Percentiles rank a stretch among this genome's conserved stretches.
Conservation (phyloP, 2,113 vertebrate species). For the Dasypus novemcinctus region DNA sequence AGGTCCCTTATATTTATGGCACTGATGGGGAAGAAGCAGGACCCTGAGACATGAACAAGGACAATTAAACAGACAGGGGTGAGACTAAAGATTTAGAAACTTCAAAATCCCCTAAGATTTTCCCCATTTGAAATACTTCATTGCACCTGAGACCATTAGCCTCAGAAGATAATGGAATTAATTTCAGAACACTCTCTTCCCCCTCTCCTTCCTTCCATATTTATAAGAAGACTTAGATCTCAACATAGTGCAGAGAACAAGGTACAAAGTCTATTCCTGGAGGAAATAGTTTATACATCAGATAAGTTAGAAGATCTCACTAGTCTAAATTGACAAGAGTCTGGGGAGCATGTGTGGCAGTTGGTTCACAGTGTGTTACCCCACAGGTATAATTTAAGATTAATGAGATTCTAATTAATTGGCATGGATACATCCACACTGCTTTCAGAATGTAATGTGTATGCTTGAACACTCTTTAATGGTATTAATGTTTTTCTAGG, state of each 20-base stretch:
- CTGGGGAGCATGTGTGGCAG: not conserved
- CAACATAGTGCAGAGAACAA: not conserved
- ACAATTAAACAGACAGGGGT: not conserved
- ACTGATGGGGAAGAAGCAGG: not conserved
- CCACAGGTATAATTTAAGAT: not conserved
- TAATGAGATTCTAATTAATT: conserved; percentile 48
- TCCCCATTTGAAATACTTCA: not conserved
- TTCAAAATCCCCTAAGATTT: not conserved
- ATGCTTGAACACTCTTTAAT: not conserved
- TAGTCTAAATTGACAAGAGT: not conserved
- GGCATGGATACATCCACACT: not conserved
- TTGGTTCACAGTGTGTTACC: not conserved
- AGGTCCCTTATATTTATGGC: not conserved
- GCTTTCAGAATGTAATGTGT: not conserved
- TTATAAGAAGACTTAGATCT: not conserved
- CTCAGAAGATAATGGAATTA: not conserved
- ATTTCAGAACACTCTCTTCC: not conserved
- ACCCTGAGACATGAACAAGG: not conserved
- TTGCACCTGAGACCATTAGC: not conserved
- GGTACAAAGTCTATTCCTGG: not conserved
- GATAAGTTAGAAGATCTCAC: not conserved
- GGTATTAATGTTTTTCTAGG: not conserved
- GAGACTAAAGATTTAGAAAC: not conserved
- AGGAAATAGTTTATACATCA: not conserved
- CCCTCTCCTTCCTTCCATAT: not conserved